Percentiles rank a stretch among this genome's conserved stretches.
phyloP scores from a whole-genome alignment of 2,888 invertebrate genomes.

The Rapana venosa region DNA sequence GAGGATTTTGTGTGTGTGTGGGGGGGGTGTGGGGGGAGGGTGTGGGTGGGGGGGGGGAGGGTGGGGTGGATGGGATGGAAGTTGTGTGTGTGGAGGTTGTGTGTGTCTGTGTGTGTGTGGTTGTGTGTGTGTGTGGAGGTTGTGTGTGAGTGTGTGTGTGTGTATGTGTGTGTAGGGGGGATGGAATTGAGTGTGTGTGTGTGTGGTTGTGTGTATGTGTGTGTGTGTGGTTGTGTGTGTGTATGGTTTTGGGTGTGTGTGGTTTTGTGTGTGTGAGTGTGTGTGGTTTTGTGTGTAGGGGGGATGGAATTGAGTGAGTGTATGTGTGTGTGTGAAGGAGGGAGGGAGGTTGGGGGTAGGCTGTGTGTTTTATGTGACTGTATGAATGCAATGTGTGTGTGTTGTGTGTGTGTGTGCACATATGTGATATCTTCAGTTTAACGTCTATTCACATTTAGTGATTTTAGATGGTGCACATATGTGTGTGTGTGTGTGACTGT shows the following conservation, averaged over 20 bases:
- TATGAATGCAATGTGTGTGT: too few relatives aligned
- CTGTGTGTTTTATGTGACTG: too few relatives aligned
- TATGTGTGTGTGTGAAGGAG: not conserved
- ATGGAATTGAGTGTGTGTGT: not conserved
- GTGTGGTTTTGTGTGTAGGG: not conserved
- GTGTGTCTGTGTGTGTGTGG: not conserved
- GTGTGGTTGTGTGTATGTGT: not conserved
- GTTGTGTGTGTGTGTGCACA: too few relatives aligned
- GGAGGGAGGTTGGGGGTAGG: too few relatives aligned
- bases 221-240: not conserved
- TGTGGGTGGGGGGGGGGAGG: too few relatives aligned
- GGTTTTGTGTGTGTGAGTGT: not conserved
- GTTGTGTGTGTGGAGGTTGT: slow-evolving; percentile 5
- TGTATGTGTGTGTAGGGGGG: not conserved
- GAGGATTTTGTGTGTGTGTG: not conserved
- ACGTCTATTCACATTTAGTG: too few relatives aligned
- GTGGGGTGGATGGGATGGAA: too few relatives aligned
- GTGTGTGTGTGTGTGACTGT: too few relatives aligned
- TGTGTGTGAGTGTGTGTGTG: not conserved
- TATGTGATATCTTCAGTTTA: too few relatives aligned
- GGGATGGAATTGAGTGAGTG: not conserved
- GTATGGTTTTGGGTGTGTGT: not conserved
- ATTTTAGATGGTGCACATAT: too few relatives aligned
- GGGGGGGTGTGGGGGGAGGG: not conserved
- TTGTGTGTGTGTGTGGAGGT: not conserved